Base-by-base conservation (phyloP, 2,888 invertebrate species). In the Epinotia bilunana region DNA sequence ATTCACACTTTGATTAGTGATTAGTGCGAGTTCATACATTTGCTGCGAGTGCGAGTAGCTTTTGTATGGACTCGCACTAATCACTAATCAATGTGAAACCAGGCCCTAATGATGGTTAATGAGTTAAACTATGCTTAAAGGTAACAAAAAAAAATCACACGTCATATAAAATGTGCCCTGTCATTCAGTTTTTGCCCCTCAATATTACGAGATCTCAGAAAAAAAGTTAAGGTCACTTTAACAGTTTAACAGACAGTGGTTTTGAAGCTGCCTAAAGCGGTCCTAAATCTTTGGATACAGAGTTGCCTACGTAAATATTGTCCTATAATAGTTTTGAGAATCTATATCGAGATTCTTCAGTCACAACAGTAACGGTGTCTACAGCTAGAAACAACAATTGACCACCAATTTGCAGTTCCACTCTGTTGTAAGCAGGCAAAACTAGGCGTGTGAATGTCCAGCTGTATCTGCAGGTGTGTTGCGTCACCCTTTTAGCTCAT, bases 281-380 rank as follows among this genome's bases (percentile, higher is more conserved):
- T 61, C 53, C 61, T 73, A 67, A 64, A 74, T 74, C 74, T 74
- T 74, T 74, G 74, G 74, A 74, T 65, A 70, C 64, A 33, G 53
- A 64, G 74, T 64, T 74, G 60, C 65, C 70, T 71, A 74, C 58
- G 16, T 65, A 61, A 33, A 58, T 71, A 70, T 46, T 70, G 58
- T 60, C 70, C 73, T 71, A 71, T 60, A 61, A 53, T 20, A 53
- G 53, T 53, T 16, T 39, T 65, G 53, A 20, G 23, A 65, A 64
- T 46, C 57, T 46, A 64, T 55, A 28, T 39, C 16, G 46, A 64
- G 72, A 72, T 72, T 72, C 46, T 73, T 58, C 18, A 60, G 39
- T 64, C 57, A 49, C 58, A 39, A 64, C 60, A 71, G 39, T 53
- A 13, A 13, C 39, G 39, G 39, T 4, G 4, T n/a, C 53, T 53